Conservation (phyloP, 2,797 vertebrate species). For the Hoplostethus atlanticus region DNA sequence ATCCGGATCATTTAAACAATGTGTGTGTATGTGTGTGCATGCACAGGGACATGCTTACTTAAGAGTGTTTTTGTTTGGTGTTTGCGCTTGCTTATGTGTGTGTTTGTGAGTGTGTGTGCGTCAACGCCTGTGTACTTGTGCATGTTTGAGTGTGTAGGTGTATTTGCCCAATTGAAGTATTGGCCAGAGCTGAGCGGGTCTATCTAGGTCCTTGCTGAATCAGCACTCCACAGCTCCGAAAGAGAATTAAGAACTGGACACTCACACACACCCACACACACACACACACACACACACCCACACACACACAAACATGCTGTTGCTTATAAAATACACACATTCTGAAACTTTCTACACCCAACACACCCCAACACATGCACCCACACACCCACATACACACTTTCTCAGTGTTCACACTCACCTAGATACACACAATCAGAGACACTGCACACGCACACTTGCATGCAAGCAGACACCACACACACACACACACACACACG, state of each 20-base stretch:
- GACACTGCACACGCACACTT: slow-evolving; percentile 23
- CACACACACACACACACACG: slow-evolving; percentile 5
- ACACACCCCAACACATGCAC: slow-evolving; percentile 25
- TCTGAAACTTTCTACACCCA: neutral
- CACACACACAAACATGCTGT: neutral
- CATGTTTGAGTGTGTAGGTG: slow-evolving; percentile 16
- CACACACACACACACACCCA: slow-evolving; percentile 18
- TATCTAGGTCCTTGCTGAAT: slow-evolving; percentile 68
- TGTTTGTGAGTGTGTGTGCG: slow-evolving; percentile 28
- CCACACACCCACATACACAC: slow-evolving; percentile 33
- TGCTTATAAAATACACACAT: neutral
- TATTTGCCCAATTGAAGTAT: slow-evolving; percentile 55
- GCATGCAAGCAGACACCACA: neutral
- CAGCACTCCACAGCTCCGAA: slow-evolving; percentile 54
- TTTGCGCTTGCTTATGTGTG: slow-evolving; percentile 41
- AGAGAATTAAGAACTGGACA: slow-evolving; percentile 64
- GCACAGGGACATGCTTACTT: no score
- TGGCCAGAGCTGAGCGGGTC: slow-evolving; percentile 61
- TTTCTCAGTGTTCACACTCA: slow-evolving; percentile 51
- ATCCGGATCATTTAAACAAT: neutral
- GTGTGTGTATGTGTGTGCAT: slow-evolving; percentile 11
- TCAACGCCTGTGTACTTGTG: slow-evolving; percentile 17
- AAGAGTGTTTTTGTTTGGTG: neutral
- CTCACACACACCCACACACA: slow-evolving; percentile 26
- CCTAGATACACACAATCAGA: slow-evolving; percentile 41